Evolutionary conservation across 2,888 invertebrate genomes (phyloP).

Genomic region (Stenoptilia bipunctidactyla): DNA sequence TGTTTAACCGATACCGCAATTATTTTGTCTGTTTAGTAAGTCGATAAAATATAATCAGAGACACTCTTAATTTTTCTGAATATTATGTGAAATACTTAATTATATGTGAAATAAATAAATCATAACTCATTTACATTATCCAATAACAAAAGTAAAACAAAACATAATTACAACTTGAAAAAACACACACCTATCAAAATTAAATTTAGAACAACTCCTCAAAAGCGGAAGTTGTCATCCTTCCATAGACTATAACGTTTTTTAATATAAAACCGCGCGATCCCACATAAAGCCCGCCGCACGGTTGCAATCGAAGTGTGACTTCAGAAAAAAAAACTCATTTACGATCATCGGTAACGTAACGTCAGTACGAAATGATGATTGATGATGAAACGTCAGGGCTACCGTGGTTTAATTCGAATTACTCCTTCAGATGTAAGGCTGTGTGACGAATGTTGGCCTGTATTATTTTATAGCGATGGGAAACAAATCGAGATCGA

Average conservation of each 20-base stretch:
- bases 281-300: constrained; percentile 13
- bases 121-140: too few relatives aligned
- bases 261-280: not conserved
- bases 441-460: constrained; percentile 8
- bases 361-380: constrained; percentile 36
- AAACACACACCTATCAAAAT: too few relatives aligned
- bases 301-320: constrained; percentile 24
- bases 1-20: too few relatives aligned
- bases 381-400: constrained; percentile 27
- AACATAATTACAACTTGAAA: too few relatives aligned
- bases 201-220: too few relatives aligned
- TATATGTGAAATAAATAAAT: too few relatives aligned
- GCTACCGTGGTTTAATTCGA: constrained; percentile 22
- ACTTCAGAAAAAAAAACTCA: constrained; percentile 36
- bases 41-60: too few relatives aligned
- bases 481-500: not conserved
- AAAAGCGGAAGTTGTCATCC: not conserved
- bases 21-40: too few relatives aligned
- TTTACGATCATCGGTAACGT: constrained; percentile 29
- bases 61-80: too few relatives aligned
- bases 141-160: too few relatives aligned
- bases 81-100: too few relatives aligned
- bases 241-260: constrained; percentile 1
- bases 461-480: not conserved
- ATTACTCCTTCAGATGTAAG: constrained; percentile 13